Percentiles rank a stretch among this genome's conserved stretches.
These are phyloP conservation scores for Polyodon spathula DNA, from an alignment of 2,113 vertebrate species.

Conservation along the genomic window DNA sequence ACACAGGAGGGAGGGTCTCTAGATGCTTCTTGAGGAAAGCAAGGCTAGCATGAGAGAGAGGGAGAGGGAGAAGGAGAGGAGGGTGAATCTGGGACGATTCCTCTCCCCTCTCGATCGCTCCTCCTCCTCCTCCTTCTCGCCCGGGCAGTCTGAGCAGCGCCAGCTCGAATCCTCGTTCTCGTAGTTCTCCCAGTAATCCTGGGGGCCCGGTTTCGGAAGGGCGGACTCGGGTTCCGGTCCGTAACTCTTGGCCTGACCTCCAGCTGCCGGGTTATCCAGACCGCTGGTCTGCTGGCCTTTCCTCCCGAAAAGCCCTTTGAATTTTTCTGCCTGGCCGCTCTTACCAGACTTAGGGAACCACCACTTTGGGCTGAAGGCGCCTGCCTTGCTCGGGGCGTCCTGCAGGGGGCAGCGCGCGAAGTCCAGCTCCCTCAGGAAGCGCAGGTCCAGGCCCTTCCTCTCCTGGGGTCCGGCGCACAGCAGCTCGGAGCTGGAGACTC, in stretches of 20 bases:
- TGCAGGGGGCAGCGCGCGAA: constrained; percentile 43
- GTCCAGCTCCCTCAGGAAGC: constrained; percentile 43
- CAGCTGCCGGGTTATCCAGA: background rate
- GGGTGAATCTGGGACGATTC: too few species aligned
- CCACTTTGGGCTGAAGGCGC: constrained; percentile 4
- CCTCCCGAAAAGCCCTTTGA: constrained; percentile 32
- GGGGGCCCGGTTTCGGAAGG: constrained; percentile 34
- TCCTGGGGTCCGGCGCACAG: constrained; percentile 48
- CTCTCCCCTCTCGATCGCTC: too few species aligned
- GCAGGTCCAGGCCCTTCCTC: constrained; percentile 54
- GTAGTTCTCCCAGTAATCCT: constrained; percentile 33
- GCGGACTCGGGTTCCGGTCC: background rate
- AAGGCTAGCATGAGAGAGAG: too few species aligned
- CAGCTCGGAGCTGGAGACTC: constrained; percentile 58
- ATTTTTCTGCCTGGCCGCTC: constrained; percentile 19
- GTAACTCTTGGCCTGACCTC: background rate
- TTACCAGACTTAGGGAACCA: constrained; percentile 22
- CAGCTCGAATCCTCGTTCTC: constrained; percentile 30
- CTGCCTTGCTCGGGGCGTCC: constrained; percentile 20
- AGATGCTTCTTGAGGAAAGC: too few species aligned
- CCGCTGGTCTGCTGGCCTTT: background rate
- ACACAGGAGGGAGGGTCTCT: too few species aligned
- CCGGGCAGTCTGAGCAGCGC: constrained; percentile 4
- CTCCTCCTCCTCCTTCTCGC: too few species aligned
- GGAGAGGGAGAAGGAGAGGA: too few species aligned